Base-by-base conservation (phyloP, 1,140 invertebrate species). In the Cardiocondyla obscurior region DNA sequence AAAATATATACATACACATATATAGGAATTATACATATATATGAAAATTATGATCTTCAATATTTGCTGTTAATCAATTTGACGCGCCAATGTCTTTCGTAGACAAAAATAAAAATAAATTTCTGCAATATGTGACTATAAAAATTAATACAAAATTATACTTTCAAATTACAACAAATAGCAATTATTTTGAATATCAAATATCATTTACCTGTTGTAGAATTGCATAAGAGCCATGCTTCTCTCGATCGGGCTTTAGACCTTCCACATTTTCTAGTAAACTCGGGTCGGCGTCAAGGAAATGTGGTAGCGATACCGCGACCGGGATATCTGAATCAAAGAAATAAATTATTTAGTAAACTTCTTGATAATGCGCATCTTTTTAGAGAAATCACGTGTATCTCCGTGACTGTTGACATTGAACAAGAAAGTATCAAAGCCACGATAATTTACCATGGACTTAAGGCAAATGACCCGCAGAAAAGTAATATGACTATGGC, bases 251-350 rank as follows among this genome's bases (percentile, higher is more conserved):
- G 0, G 97, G 96, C 2, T 93, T 89, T 12, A 97, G 90, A 12
- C 97, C 97, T 3, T 96, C 95, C 0, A 98, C 93, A 0, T 94
- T 93, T 6, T 97, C 93, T 36, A 95, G 86, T 1, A 97, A 89
- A 64, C 92, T 94, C 3, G 96, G 95, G 90, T 97, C 96, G 0
- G 95, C 95, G 58, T 96, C 91, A 70, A 96, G 94, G 85, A 98
- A 98, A 92, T 98, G 98, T 0, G 97, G 97, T 87, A 96, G 95
- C 0, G 97, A 98, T 39, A 97, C 92, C 0, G 95, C 95, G 10
- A 96, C 92, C 1, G 96, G 96, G 25, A 97, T 95, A 86, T 94
- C 96, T 97, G 92, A 93, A 62, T n/a, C 58, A 79, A 12, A 16
- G 1, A 22, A 42, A 64, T 62, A 0, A 28, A 28, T n/a, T 44